Percentiles rank a stretch among this genome's conserved stretches.
These are phyloP conservation scores for Drymodes brunneopygia DNA, from an alignment of 2,113 vertebrate species.

Conservation along the genomic window DNA sequence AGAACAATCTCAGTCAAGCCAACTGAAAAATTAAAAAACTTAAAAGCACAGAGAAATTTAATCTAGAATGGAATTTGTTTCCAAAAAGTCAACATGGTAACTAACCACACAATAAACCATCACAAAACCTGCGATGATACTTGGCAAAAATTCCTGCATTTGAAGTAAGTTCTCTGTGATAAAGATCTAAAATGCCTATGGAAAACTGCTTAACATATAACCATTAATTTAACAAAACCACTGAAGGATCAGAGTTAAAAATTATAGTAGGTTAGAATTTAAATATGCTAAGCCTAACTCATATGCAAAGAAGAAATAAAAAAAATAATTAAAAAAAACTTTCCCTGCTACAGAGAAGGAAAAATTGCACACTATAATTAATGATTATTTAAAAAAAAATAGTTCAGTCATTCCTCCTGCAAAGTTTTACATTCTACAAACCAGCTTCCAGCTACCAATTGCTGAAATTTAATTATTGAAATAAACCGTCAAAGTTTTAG, in stretches of 20 bases:
- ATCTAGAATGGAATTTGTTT: neutral
- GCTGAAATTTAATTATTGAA: neutral
- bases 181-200: constrained; percentile 1
- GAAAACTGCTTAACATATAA: neutral
- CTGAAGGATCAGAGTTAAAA: neutral
- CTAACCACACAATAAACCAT: neutral
- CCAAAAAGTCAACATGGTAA: neutral
- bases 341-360: neutral
- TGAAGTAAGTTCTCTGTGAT: neutral
- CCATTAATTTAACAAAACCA: neutral
- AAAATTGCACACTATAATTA: neutral
- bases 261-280: neutral
- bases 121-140: neutral
- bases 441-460: neutral
- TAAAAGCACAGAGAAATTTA: neutral
- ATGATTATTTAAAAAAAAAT: neutral
- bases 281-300: neutral
- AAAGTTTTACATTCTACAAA: neutral
- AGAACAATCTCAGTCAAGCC: neutral
- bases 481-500: neutral
- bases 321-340: neutral
- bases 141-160: neutral
- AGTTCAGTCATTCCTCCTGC: neutral
- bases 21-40: neutral
- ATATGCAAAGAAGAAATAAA: neutral